Conservation (phyloP, 2,797 vertebrate species). For the Philypnodon macrostomus region DNA sequence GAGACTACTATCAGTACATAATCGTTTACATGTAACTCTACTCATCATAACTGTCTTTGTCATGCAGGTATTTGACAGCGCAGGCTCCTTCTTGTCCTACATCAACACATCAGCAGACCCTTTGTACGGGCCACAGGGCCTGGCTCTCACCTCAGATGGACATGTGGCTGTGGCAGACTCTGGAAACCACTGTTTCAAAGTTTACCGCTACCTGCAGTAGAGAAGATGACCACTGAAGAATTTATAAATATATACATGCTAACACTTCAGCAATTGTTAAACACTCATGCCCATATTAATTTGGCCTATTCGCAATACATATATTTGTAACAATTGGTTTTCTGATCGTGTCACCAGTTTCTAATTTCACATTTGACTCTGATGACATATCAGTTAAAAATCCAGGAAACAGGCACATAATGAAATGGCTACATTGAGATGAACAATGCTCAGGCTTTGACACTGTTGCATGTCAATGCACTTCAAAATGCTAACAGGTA, state of each 20-base stretch:
- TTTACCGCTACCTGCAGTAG: conserved; percentile 97
- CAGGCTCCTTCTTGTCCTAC: conserved; percentile 94
- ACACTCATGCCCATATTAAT: too few relatives aligned
- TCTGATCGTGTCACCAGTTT: conserved; percentile 17
- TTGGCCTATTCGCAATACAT: neutral
- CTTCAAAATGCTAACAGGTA: conserved; percentile 32
- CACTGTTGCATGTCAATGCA: conserved; percentile 27
- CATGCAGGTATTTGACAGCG: conserved; percentile 91
- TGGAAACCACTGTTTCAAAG: conserved; percentile 98
- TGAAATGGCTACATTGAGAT: conserved; percentile 4
- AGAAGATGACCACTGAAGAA: conserved; percentile 1
- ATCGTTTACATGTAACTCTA: too few relatives aligned
- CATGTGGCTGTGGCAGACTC: conserved; percentile 95
- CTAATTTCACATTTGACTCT: too few relatives aligned
- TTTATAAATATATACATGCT: neutral
- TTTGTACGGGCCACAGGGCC: conserved; percentile 91
- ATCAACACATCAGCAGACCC: conserved; percentile 96
- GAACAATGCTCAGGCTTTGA: conserved; percentile 34
- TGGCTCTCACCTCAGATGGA: conserved; percentile 93
- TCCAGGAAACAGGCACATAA: conserved; percentile 1
- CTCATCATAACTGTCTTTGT: too few relatives aligned
- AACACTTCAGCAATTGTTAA: too few relatives aligned
- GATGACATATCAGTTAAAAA: too few relatives aligned
- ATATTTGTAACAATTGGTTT: neutral
- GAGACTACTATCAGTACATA: neutral